Evolutionary conservation across 1,140 invertebrate species (phyloP).

Genomic region (Zaprionus nigranus): DNA sequence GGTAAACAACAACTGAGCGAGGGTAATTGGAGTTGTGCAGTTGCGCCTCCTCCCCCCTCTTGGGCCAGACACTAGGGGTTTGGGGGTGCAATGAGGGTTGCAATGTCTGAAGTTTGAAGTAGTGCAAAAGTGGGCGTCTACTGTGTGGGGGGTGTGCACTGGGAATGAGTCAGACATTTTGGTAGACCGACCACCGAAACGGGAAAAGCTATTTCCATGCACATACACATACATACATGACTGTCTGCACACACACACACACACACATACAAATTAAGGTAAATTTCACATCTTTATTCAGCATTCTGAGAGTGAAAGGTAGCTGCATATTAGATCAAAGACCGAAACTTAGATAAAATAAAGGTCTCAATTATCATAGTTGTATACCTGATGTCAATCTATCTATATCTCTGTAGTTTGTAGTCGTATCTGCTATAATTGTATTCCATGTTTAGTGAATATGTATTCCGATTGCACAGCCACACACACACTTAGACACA

Average conservation of each 20-base stretch:
- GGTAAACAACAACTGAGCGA: constrained; percentile 4
- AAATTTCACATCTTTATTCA: neutral
- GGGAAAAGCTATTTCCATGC: constrained; percentile 23
- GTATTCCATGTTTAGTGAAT: neutral
- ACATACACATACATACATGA: neutral
- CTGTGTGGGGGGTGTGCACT: constrained; percentile 20
- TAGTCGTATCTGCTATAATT: neutral
- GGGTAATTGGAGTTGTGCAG: constrained; percentile 49
- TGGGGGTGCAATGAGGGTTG: constrained; percentile 74
- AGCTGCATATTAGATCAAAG: neutral
- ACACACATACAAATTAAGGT: neutral
- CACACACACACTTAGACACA: neutral
- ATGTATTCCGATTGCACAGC: neutral
- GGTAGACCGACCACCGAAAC: constrained; percentile 28
- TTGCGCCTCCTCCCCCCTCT: neutral
- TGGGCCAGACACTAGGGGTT: constrained; percentile 49
- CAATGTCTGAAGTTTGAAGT: constrained; percentile 76
- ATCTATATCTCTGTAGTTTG: neutral
- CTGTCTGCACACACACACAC: neutral
- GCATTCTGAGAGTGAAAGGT: neutral
- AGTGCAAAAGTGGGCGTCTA: constrained; percentile 44
- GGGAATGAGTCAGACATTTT: constrained; percentile 66
- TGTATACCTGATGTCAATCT: neutral
- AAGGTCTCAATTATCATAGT: too few relatives aligned
- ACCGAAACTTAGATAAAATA: neutral